Evolutionary conservation across 2,888 invertebrate genomes (phyloP), one percentile per base, ranked within the genome.

Genomic region (Sinodicranocentrus sp.): DNA sequence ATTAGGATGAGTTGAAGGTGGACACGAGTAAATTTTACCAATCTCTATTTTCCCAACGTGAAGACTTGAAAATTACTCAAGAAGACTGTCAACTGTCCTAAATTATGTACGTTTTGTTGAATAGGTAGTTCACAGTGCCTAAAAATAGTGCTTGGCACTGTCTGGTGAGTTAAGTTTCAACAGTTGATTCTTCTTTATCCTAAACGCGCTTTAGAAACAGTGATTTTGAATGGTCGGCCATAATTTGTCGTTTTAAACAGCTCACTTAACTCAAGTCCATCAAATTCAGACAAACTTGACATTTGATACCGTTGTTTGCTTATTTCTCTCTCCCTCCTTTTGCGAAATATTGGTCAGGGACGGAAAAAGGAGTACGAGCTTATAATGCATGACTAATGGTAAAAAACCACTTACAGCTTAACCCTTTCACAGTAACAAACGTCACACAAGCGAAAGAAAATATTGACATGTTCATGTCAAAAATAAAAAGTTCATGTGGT

Each of bases 311-410:
- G 28, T 61, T 61, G 61, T 61, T 54, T 52, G 54, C 28, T 65
- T 13, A 33, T 17, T 70, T 70, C 33, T 33, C 17, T 2, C 25
- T 15, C 21, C 61, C 1, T 8, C 17, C 54, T 19, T n/a, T n/a
- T 63, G 19, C 13, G 48, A 48, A 26, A 73, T 73, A 26, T 73
- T 63, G 73, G 73, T 73, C 73, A 73, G 44, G 73, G 73, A 17
- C 73, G n/a, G 8, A 21, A 33, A 70, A 28, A 33, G 43, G 19
- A 57, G 17, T 44, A 1, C 25, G n/a, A n/a, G n/a, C n/a, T n/a
- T n/a, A n/a, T 44, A 44, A 17, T 33, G 33, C 28, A 33, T 63
- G 44, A 73, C 48, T 26, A 61, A 73, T 48, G 25, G 73, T 48
- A 48, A 73, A n/a, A 48, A 44, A n/a, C 73, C 73, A 44, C 28